phyloP scores from a whole-genome alignment of 2,888 invertebrate species.

The Plutella xylostella region DNA sequence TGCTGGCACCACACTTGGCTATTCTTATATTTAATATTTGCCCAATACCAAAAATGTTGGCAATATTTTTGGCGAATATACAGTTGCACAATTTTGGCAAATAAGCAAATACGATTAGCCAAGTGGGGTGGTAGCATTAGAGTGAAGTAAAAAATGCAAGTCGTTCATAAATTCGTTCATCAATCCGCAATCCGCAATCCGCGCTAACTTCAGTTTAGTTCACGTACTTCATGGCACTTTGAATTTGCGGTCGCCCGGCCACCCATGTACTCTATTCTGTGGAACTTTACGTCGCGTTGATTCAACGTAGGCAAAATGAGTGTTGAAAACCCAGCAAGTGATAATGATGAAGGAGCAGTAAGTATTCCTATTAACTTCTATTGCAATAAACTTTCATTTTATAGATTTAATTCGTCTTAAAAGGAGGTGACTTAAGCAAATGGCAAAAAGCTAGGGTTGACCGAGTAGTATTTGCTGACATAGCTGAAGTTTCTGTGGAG shows the following conservation, averaged over 20 bases:
- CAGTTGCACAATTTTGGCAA: no score
- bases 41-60: no score
- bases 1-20: no score
- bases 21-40: no score
- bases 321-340: slow-evolving; percentile 72
- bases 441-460: slow-evolving; percentile 88
- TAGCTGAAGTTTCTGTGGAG: slow-evolving; percentile 91
- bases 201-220: no score
- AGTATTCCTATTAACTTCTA: slow-evolving; percentile 48
- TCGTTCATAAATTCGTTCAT: slow-evolving; percentile 24
- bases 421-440: slow-evolving; percentile 98
- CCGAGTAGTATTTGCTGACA: slow-evolving; percentile 91
- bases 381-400: slow-evolving; percentile 19
- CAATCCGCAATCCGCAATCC: slow-evolving; percentile 72
- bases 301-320: slow-evolving; percentile 74
- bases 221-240: slow-evolving; percentile 75
- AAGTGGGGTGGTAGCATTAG: no score
- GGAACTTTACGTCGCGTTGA: slow-evolving; percentile 15
- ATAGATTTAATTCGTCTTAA: slow-evolving; percentile 37
- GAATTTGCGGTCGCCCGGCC: slow-evolving; percentile 28
- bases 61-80: no score
- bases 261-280: slow-evolving; percentile 38
- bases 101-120: no score
- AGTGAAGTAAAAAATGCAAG: no score
- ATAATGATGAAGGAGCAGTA: slow-evolving; percentile 70